phyloP scores from a whole-genome alignment of 2,797 vertebrate species.

The Hydrolagus colliei region DNA sequence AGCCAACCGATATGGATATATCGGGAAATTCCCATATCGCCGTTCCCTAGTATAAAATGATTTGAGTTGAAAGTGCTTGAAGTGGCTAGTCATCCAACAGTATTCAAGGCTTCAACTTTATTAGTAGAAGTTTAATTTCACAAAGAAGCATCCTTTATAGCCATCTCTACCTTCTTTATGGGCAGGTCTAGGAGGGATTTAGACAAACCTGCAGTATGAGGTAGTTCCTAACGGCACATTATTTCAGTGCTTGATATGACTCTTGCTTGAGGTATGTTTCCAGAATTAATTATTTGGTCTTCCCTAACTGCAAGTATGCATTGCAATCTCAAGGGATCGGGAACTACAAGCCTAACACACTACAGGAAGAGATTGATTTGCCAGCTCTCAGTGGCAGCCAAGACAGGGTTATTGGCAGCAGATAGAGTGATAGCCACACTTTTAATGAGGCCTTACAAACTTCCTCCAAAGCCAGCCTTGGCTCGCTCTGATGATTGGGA shows the following conservation, averaged over 20 bases:
- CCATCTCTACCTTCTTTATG: too few species aligned
- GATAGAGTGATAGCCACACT: conserved; percentile 3
- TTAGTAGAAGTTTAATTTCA: not conserved
- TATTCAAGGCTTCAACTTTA: not conserved
- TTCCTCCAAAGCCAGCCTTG: not conserved
- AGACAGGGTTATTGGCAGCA: conserved; percentile 11
- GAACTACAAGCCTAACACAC: not conserved
- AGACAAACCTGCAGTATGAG: too few species aligned
- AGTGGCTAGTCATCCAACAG: not conserved
- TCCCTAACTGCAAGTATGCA: not conserved
- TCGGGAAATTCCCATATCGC: too few species aligned
- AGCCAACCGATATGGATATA: too few species aligned
- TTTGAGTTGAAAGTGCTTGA: not conserved
- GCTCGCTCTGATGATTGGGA: too few species aligned
- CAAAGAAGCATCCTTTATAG: not conserved
- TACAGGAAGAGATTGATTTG: not conserved
- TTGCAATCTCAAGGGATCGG: not conserved
- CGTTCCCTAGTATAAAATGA: not conserved
- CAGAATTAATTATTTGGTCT: not conserved
- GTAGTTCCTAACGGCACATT: not conserved
- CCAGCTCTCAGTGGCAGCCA: not conserved
- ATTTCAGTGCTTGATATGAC: not conserved
- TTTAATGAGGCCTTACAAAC: not conserved
- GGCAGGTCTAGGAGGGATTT: too few species aligned
- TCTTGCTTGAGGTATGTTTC: not conserved